Conservation (phyloP, 2,113 vertebrate species). For the Brachyhypopomus gauderio region DNA sequence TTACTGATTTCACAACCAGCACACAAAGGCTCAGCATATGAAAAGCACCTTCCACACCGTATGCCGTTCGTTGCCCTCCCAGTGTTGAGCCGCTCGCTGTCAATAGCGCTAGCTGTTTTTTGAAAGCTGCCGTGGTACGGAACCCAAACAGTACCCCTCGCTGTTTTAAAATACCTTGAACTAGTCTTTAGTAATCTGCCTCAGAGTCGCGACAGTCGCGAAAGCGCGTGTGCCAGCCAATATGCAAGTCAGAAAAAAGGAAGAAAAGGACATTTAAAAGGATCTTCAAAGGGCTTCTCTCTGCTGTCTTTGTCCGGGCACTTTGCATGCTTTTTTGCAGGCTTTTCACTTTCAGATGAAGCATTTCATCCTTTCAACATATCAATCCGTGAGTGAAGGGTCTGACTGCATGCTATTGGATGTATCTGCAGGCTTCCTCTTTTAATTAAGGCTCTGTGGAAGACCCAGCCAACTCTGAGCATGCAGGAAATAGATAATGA, state of each 20-base stretch:
- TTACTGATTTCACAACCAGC: conserved; percentile 32
- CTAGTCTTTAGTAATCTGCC: conserved; percentile 34
- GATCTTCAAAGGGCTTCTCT: conserved; percentile 46
- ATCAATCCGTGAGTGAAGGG: not conserved
- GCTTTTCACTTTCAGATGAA: not conserved
- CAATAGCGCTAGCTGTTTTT: not conserved
- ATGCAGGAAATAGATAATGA: not conserved
- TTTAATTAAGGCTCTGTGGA: conserved; percentile 4
- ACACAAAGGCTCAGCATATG: conserved; percentile 26
- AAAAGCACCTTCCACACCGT: conserved; percentile 11
- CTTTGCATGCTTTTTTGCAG: not conserved
- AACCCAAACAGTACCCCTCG: conserved; percentile 19
- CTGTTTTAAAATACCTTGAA: conserved; percentile 15
- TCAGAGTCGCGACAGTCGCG: not conserved
- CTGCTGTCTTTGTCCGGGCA: conserved; percentile 23
- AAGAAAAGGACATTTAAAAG: conserved; percentile 5
- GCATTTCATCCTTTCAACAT: not conserved
- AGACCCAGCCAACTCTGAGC: not conserved
- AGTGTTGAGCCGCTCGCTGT: not conserved
- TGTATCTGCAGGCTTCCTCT: conserved; percentile 5
- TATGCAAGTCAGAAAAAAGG: conserved; percentile 38
- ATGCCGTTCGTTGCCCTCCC: not conserved
- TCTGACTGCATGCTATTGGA: not conserved
- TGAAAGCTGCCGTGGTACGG: conserved; percentile 8
- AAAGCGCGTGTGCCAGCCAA: not conserved